Evolutionary conservation across 2,888 invertebrate species (phyloP), one percentile per base, ranked within the genome.

Genomic region (Catocala sponsa): DNA sequence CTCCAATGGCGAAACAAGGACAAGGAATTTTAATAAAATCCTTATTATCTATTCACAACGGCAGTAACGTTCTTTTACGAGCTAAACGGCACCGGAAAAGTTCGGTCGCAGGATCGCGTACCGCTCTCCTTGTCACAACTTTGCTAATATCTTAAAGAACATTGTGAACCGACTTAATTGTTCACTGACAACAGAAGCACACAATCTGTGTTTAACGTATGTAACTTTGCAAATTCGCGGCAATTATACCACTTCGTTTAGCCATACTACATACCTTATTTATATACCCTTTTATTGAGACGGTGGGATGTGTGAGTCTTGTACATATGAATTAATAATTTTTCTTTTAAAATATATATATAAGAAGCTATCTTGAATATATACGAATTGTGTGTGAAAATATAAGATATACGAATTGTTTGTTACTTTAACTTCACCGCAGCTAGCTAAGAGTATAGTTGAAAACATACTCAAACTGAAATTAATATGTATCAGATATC

Each of bases 21-120:
- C 88, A 88, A 89, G 91, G 90, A 92, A 92, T 92, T 92, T 94
- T 93, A 92, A 92, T 94, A 92, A 91, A 92, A 92, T 87, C 89
- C 91, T 91, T 91, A 92, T 92, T 92, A 92, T 89, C 90, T 91
- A 93, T 92, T 93, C 91, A 91, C 83, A 86, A 85, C 86, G 87
- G 86, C 88, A 89, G 89, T 92, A 87, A 88, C 87, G 87, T 85
- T 85, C 90, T 91, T 92, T 91, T 91, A 92, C 89, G 91, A 91
- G 87, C 82, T 80, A 82, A 86, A 87, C 79, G 86, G 84, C 80
- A 81, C 84, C 81, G 84, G 74, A 77, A 76, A 88, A 90, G 82
- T 87, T 89, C 63, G 80, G 83, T 85, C 82, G 82, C 78, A 79
- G 81, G 78, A 84, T 86, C 87, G 77, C 80, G 82, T 82, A 82